Evolutionary conservation across 2,113 vertebrate genomes (phyloP), one percentile per base, ranked within the genome.

Genomic region (Tenebrosternarchus preto): DNA sequence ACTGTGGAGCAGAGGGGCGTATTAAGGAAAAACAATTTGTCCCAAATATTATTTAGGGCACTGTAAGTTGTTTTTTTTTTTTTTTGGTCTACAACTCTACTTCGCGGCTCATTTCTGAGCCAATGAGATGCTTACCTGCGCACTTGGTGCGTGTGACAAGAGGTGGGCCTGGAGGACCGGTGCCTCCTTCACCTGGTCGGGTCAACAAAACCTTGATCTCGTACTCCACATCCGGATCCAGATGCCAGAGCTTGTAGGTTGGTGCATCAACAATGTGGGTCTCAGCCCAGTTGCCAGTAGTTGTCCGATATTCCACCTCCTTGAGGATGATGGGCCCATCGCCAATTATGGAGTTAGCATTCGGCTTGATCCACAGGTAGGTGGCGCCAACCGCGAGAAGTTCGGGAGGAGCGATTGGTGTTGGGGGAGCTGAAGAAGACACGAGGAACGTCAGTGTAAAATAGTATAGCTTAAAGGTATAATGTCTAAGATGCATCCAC

Each of bases 351-450:
- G 96, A 98, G 90, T 99, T 99, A 87, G 97, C 97, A 0, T 99
- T 99, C 75, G 96, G 96, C 74, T 99, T 98, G 92, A 99, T 98
- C 97, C 97, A 99, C 56, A 99, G 91, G 89, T 98, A 98, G 0
- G 97, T 99, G 87, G 97, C 96, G 0, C 97, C 97, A 0, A 99
- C 97, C 0, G 96, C 94, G 39, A 99, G 92, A 2, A 99, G 94
- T 88, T 98, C 96, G 0, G 97, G 97, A 0, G 97, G 97, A 0
- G 97, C 97, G 0, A 99, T 98, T 16, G 97, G 97, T 0, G 97
- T 98, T 17, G 97, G 97, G 0, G 97, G 97, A 50, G 98, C 97
- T 99, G 92, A 0, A 82, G 84, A 57, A 63, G 0, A 31, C 5
- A 12, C 75, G 33, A 11, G 15, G 25, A n/a, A 76, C 1, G 2